These are phyloP conservation scores for Athalia rosae DNA, from an alignment of 2,888 invertebrate species.

Conservation along the genomic window DNA sequence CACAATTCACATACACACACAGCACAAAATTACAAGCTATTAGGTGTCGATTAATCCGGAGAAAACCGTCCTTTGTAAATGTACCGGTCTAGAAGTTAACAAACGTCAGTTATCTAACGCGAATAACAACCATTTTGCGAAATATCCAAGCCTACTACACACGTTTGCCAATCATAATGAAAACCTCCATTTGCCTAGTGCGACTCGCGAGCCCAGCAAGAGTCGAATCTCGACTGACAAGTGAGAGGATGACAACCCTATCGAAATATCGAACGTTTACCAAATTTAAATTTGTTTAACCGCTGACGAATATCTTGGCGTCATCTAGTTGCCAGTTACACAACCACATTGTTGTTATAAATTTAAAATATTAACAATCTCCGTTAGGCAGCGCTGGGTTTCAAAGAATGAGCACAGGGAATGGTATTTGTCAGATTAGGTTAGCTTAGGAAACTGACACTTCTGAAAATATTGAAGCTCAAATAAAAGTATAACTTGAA, in stretches of 20 bases:
- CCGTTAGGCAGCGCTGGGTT: not conserved
- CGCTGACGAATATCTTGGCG: too few relatives aligned
- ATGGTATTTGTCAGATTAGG: not conserved
- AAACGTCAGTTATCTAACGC: conserved; percentile 16
- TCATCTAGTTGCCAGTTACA: too few relatives aligned
- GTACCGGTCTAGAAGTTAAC: not conserved
- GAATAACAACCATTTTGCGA: conserved; percentile 22
- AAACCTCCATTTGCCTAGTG: conserved; percentile 36
- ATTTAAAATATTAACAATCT: too few relatives aligned
- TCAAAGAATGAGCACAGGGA: not conserved
- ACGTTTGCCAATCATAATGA: conserved; percentile 41
- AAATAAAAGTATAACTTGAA: not conserved
- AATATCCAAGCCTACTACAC: conserved; percentile 7
- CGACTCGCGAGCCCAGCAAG: not conserved
- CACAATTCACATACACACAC: not conserved
- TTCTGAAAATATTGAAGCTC: not conserved
- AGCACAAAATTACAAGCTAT: not conserved
- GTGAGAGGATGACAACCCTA: too few relatives aligned
- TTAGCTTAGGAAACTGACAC: not conserved
- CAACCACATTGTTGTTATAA: too few relatives aligned
- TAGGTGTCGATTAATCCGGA: not conserved
- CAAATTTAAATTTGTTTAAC: too few relatives aligned
- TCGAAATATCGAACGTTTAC: too few relatives aligned
- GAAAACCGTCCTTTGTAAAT: not conserved
- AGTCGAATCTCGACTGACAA: not conserved